Conservation (phyloP, 1,140 invertebrate species). For the Brachionus rubens region DNA sequence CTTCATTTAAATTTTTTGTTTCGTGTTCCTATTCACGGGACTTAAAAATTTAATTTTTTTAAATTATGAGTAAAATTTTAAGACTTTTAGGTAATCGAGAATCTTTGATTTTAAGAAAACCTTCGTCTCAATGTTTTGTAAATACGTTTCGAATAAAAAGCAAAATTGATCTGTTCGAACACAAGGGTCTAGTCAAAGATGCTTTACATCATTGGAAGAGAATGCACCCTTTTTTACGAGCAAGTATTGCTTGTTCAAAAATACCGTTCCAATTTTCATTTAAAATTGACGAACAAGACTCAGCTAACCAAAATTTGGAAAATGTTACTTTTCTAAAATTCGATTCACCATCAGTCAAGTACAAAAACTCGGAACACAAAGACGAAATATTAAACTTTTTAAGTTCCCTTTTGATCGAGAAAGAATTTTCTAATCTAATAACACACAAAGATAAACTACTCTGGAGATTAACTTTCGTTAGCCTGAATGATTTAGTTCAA, state of each 20-base stretch:
- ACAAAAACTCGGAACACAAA: not conserved
- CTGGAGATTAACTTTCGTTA: not conserved
- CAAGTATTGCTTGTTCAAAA: not conserved
- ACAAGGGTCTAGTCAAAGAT: not conserved
- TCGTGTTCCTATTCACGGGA: too few species aligned
- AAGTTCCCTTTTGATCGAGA: not conserved
- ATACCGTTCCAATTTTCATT: not conserved
- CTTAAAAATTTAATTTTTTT: too few species aligned
- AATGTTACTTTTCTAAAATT: conserved; percentile 17
- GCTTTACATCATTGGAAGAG: not conserved
- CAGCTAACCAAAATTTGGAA: not conserved
- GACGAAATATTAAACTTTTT: not conserved
- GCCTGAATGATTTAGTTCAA: not conserved
- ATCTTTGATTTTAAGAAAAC: not conserved
- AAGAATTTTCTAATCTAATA: not conserved
- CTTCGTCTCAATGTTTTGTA: not conserved
- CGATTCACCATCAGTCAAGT: too few species aligned
- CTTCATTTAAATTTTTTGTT: too few species aligned
- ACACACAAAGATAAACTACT: not conserved
- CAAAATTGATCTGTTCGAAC: not conserved
- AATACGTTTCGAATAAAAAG: not conserved
- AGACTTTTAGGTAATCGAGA: not conserved
- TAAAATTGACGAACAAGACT: too few species aligned
- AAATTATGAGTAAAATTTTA: not conserved
- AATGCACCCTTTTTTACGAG: not conserved